Evolutionary conservation across 1,140 invertebrate genomes (phyloP).

Genomic region (Portunus trituberculatus): DNA sequence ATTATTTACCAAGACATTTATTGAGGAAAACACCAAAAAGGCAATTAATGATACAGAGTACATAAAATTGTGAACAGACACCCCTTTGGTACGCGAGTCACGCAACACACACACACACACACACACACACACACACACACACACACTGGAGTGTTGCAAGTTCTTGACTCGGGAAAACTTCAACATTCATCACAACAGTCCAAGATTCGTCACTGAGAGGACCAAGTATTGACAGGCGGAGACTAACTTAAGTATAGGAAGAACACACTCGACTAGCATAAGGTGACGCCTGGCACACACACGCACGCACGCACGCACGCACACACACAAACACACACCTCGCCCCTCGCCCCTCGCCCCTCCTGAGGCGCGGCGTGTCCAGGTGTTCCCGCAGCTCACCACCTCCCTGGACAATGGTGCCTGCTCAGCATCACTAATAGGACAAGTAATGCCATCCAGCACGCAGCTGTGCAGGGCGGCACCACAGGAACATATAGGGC

Average conservation of each 20-base stretch:
- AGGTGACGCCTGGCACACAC: not conserved
- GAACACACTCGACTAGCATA: conserved; percentile 63
- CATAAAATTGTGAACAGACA: not conserved
- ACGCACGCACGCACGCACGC: not conserved
- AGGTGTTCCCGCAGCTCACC: not conserved
- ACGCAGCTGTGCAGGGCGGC: no score
- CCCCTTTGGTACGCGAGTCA: not conserved
- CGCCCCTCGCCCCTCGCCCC: not conserved
- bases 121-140: not conserved
- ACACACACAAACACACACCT: conserved; percentile 24
- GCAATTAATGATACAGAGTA: not conserved
- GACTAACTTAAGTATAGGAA: not conserved
- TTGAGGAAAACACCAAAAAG: not conserved
- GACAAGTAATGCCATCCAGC: no score
- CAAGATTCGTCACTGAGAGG: not conserved
- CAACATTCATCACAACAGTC: not conserved
- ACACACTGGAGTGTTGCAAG: not conserved
- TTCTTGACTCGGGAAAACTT: not conserved
- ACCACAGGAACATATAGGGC: not conserved
- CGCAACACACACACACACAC: not conserved
- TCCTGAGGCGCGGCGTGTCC: no score
- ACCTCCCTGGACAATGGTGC: not conserved
- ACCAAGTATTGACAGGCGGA: not conserved
- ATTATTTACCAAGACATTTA: not conserved
- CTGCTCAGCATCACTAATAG: not conserved